phyloP scores from a whole-genome alignment of 2,113 vertebrate genomes.

The Sprattus sprattus region DNA sequence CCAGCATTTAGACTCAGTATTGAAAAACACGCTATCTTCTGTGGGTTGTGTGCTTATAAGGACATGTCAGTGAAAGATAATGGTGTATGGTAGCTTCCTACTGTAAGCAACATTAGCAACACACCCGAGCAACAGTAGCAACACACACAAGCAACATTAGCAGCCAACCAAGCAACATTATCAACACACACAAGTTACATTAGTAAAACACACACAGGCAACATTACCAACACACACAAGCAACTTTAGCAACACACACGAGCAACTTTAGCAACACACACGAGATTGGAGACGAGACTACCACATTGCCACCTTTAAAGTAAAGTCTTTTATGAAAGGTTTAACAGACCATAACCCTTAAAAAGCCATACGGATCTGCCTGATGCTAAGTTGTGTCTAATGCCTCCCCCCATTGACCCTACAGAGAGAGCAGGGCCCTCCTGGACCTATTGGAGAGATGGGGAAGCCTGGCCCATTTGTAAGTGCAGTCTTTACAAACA shows the following conservation, averaged over 20 bases:
- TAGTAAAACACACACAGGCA: no score
- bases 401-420: neutral
- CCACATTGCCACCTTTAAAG: neutral
- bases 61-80: neutral
- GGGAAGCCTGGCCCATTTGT: slow-evolving; percentile 75
- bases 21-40: neutral
- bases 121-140: no score
- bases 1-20: neutral
- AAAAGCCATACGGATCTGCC: neutral
- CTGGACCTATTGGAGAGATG: slow-evolving; percentile 68
- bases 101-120: neutral
- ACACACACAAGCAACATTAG: no score
- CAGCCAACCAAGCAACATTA: no score
- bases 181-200: no score
- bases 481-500: slow-evolving; percentile 51
- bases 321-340: neutral
- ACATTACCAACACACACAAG: no score
- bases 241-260: no score
- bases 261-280: no score
- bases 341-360: neutral
- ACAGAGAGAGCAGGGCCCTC: slow-evolving; percentile 68
- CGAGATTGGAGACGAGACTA: no score
- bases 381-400: neutral
- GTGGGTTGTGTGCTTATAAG: neutral
- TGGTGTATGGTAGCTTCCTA: neutral